Evolutionary conservation across 2,113 vertebrate species (phyloP), one percentile per base, ranked within the genome.

Genomic region (Eidolon helvum): DNA sequence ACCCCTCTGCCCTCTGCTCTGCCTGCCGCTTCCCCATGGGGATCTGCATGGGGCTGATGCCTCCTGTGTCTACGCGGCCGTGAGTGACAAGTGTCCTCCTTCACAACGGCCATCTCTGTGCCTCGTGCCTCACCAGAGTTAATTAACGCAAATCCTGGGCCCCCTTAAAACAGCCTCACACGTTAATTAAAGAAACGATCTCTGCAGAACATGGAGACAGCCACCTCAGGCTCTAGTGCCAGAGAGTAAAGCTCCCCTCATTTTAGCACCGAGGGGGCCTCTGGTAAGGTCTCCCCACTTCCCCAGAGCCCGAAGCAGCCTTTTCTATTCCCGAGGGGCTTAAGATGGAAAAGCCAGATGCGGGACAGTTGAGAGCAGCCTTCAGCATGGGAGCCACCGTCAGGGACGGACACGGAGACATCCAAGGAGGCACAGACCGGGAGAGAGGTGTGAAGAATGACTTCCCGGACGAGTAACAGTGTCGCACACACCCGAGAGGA

Each of bases 31-130:
- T 61, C 43, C 26, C 21, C 2, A 2, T 4, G 15, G 22, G 11
- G 0, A 33, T 38, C 43, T 11, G 22, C 30, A 0, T 5, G 30
- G 26, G 0, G 0, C 45, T 45, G 45, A 45, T 10, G 8, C 7
- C 19, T 75, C 33, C 30, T 55, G 21, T 69, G 89, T 69, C 48
- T 22, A 53, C 38, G 30, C 16, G 33, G 30, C 22, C 22, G 1
- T 59, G 9, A 90, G 61, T 45, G 66, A 26, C 43, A 82, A 74
- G 12, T 4, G 16, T 12, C 10, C 40, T 82, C 19, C 40, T 79
- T 87, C 26, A 6, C 8, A 43, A 89, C 21, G 38, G 61, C 21
- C 40, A 68, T 28, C 66, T 91, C 75, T 30, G 16, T 22, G 15
- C 72, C n/a, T 69, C 10, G 21, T 59, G 50, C 79, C n/a, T 94